These are phyloP conservation scores for Papilio helenus DNA, from an alignment of 1,140 invertebrate genomes.

Conservation along the genomic window DNA sequence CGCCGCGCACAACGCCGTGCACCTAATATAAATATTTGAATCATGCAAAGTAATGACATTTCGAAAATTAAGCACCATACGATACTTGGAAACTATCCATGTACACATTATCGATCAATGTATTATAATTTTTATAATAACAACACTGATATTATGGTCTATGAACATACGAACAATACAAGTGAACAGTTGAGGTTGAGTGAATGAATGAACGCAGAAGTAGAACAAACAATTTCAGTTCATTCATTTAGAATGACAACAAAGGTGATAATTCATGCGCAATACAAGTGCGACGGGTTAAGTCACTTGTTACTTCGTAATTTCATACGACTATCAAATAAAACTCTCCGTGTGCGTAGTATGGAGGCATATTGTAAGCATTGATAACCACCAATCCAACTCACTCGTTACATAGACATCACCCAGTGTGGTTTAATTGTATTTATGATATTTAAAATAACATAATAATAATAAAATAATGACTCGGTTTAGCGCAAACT, in stretches of 20 bases:
- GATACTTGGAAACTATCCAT: too few species aligned
- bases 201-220: not conserved
- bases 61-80: too few species aligned
- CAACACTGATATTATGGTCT: not conserved
- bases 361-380: not conserved
- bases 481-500: not conserved
- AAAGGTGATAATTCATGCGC: conserved; percentile 1
- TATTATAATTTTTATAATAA: not conserved
- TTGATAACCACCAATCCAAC: not conserved
- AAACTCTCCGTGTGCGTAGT: conserved; percentile 9
- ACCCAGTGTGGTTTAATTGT: conserved; percentile 1
- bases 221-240: not conserved
- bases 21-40: not conserved
- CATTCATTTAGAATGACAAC: not conserved
- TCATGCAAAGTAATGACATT: too few species aligned
- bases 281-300: conserved; percentile 6
- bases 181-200: not conserved
- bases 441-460: not conserved
- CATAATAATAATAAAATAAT: conserved; percentile 7
- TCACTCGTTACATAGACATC: not conserved
- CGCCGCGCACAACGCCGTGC: conserved; percentile 61
- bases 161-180: not conserved
- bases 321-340: not conserved
- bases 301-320: not conserved
- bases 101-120: too few species aligned